Percentiles rank a stretch among this genome's conserved stretches.
Conservation (phyloP, 2,888 invertebrate species). For the Microdon myrmicae region DNA sequence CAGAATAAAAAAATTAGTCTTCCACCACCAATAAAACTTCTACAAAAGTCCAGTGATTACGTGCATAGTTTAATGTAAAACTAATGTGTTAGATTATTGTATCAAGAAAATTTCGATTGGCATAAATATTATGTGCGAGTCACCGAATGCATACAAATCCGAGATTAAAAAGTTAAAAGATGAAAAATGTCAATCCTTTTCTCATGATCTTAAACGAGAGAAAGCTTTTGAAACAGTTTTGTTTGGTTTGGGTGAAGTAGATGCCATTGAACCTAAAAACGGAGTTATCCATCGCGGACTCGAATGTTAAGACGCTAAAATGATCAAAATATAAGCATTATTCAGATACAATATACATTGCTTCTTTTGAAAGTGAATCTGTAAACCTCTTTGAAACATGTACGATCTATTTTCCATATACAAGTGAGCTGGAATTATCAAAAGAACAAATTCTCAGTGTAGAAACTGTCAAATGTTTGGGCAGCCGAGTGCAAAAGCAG, state of each 20-base stretch:
- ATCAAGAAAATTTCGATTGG: constrained; percentile 1
- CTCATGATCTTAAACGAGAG: neutral
- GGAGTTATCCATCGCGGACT: no score
- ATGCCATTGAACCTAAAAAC: neutral
- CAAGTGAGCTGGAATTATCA: no score
- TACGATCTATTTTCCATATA: no score
- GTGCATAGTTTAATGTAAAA: no score
- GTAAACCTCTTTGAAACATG: no score
- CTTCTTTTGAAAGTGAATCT: no score
- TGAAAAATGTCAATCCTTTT: neutral
- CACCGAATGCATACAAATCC: neutral
- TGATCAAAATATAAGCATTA: neutral
- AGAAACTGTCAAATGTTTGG: no score
- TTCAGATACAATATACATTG: neutral
- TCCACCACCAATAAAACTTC: neutral
- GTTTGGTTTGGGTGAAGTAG: neutral
- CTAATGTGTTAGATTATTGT: neutral
- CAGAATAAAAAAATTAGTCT: neutral
- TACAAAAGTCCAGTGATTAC: neutral
- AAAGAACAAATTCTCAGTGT: no score
- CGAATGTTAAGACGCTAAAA: neutral
- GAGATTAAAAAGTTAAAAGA: neutral
- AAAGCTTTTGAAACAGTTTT: neutral
- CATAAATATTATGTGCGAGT: neutral
- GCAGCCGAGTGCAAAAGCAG: no score